Conservation (phyloP, 2,113 vertebrate species). For the Melanostigma gelatinosum region DNA sequence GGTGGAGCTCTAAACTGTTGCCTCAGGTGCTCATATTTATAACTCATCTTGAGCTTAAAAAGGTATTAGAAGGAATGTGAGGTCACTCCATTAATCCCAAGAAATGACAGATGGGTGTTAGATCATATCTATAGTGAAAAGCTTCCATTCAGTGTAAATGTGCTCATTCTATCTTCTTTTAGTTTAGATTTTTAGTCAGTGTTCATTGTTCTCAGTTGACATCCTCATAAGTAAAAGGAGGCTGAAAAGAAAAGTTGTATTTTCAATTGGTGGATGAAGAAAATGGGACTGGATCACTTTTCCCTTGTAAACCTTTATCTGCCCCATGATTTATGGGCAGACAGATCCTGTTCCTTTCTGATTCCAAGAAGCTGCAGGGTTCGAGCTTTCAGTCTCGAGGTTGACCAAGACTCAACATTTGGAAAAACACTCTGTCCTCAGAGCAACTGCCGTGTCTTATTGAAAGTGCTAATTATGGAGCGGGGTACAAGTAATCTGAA, state of each 20-base stretch:
- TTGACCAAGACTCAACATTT: slow-evolving; percentile 49
- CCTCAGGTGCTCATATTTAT: neutral
- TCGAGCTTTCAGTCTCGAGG: slow-evolving; percentile 16
- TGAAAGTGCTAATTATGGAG: slow-evolving; percentile 31
- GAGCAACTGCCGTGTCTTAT: slow-evolving; percentile 23
- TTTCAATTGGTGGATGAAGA: slow-evolving; percentile 9
- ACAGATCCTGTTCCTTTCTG: slow-evolving; percentile 50
- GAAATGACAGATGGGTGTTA: slow-evolving; percentile 2
- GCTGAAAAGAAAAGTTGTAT: neutral
- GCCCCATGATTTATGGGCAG: slow-evolving; percentile 46
- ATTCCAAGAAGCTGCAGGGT: slow-evolving; percentile 62
- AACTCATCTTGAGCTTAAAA: neutral
- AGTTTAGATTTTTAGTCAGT: neutral
- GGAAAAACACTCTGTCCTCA: slow-evolving; percentile 41
- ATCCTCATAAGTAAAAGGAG: slow-evolving; percentile 1
- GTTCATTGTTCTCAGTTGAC: neutral
- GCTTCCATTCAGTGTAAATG: neutral
- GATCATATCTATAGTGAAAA: neutral
- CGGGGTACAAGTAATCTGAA: slow-evolving; percentile 11
- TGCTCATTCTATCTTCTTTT: neutral
- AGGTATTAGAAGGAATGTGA: neutral
- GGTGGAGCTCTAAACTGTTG: neutral
- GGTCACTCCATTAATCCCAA: neutral
- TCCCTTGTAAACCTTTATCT: slow-evolving; percentile 56
- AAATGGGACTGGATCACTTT: neutral